Evolutionary conservation across 2,888 invertebrate species (phyloP), one percentile per base, ranked within the genome.

Genomic region (Xestia xanthographa): DNA sequence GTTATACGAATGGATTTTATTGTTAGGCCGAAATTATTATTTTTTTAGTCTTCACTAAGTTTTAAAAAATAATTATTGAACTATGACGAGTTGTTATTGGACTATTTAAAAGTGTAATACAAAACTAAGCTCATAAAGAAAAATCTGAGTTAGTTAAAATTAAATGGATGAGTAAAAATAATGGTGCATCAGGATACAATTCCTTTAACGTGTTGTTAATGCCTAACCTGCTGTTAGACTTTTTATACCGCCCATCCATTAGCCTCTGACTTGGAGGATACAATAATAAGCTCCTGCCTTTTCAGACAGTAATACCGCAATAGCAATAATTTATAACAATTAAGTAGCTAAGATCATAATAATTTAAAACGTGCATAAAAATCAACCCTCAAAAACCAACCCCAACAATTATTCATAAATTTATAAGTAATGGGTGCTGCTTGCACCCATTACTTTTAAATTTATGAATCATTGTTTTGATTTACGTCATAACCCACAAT

Each of bases 1-100:
- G 56, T 75, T 69, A 58, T 65, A 58, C 14, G 22, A 41, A 67
- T 68, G 72, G 73, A 79, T 73, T 72, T 72, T 53, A 56, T 43
- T 68, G n/a, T 43, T 71, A 48, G 22, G 12, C 3, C 50, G 26
- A 56, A 34, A 66, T 45, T 26, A 38, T 48, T 34, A 5, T 48
- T 0, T 34, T n/a, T 63, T 29, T 56, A 26, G n/a, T 34, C 4
- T 58, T 26, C 0, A 5, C 2, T 26, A 29, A 72, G 11, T n/a
- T 56, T 58, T 26, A 2, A 22, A 38, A 11, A 43, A 20, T 17
- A n/a, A 17, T 29, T 43, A 45, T 69, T 58, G 6, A 29, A 53
- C 22, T 53, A 53, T 77, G 65, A 34, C 14, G 70, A 72, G 17
- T 43, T 41, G 50, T 41, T 38, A 12, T 12, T 48, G 53, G 17